phyloP scores from a whole-genome alignment of 2,888 invertebrate genomes.

The Eupithecia abbreviata region DNA sequence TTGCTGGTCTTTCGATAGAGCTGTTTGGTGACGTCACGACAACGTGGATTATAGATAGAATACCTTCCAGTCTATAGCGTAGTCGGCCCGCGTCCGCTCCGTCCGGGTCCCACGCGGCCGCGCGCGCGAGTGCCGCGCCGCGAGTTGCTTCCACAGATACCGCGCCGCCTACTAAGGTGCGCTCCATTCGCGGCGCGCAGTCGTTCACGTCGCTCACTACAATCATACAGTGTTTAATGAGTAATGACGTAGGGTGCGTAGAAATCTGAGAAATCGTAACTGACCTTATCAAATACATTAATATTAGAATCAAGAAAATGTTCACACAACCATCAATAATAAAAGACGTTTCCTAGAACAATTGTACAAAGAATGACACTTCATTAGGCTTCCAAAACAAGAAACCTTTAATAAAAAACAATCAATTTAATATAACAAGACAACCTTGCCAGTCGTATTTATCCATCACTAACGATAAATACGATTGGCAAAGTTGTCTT shows the following conservation, averaged over 20 bases:
- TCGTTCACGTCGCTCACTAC: slow-evolving; percentile 95
- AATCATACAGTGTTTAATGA: slow-evolving; percentile 30
- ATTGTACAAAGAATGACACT: not conserved
- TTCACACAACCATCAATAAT: not conserved
- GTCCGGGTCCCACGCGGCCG: slow-evolving; percentile 95
- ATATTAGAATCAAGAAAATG: not conserved
- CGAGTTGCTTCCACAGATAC: slow-evolving; percentile 92
- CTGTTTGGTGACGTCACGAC: not conserved
- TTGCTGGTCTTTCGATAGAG: not conserved
- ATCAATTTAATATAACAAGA: not conserved
- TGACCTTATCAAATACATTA: not conserved
- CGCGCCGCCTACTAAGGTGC: slow-evolving; percentile 89
- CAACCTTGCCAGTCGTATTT: not conserved
- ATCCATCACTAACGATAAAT: no score
- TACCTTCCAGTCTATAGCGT: slow-evolving; percentile 89
- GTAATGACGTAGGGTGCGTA: not conserved
- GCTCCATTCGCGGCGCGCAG: slow-evolving; percentile 93
- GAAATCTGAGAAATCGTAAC: not conserved
- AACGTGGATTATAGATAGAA: not conserved
- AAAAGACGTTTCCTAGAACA: not conserved
- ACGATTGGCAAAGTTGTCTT: no score
- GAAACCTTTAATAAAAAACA: not conserved
- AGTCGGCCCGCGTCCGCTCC: slow-evolving; percentile 89
- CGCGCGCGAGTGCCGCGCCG: slow-evolving; percentile 94
- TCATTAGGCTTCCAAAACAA: not conserved